These are phyloP conservation scores for Acanthopagrus latus DNA, from an alignment of 2,797 vertebrate genomes.

Conservation along the genomic window DNA sequence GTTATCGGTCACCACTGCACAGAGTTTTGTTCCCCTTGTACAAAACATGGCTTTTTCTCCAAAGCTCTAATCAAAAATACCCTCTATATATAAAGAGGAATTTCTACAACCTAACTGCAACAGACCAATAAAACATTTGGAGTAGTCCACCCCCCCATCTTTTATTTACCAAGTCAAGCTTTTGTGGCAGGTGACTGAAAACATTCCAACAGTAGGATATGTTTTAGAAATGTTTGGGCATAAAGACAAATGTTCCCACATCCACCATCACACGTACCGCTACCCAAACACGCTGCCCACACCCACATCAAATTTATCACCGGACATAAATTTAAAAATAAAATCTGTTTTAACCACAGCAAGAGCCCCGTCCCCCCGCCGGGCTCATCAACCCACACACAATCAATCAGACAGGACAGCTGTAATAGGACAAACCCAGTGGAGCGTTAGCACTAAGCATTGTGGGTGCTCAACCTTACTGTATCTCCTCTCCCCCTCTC, in stretches of 20 bases:
- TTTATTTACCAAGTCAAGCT: not conserved
- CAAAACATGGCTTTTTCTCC: not conserved
- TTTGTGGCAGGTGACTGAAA: not conserved
- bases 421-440: conserved; percentile 73
- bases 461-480: conserved; percentile 18
- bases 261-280: conserved; percentile 20
- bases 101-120: not conserved
- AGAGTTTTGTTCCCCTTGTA: not conserved
- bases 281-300: conserved; percentile 22
- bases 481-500: not conserved
- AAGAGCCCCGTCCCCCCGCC: conserved; percentile 24
- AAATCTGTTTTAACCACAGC: conserved; percentile 42
- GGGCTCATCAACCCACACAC: conserved; percentile 47
- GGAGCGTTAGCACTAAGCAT: conserved; percentile 48
- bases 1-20: not conserved
- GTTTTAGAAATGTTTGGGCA: not conserved
- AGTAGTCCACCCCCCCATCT: not conserved
- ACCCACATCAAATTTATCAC: conserved; percentile 22
- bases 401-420: conserved; percentile 63
- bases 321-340: conserved; percentile 27
- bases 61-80: not conserved
- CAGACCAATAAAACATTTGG: not conserved
- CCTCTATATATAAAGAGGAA: not conserved
- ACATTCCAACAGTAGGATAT: not conserved
- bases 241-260: conserved; percentile 19